Conservation (phyloP, 2,797 vertebrate species). For the Falco peregrinus region DNA sequence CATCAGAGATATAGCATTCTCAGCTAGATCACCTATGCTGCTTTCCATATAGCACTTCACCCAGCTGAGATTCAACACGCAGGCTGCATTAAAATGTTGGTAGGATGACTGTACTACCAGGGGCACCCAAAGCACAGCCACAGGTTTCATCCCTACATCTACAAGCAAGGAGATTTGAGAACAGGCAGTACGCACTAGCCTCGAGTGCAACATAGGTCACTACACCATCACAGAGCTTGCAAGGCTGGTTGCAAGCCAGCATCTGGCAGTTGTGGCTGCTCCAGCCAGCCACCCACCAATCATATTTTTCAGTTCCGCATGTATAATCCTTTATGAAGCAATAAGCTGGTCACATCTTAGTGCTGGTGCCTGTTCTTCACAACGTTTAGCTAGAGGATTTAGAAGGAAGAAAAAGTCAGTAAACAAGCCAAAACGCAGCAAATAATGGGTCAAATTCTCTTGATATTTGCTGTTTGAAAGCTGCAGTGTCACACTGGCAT, state of each 20-base stretch:
- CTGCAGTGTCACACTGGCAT: background rate
- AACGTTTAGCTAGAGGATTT: background rate
- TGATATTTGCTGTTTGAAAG: background rate
- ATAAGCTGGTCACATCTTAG: background rate
- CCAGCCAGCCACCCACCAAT: background rate
- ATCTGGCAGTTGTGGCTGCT: background rate
- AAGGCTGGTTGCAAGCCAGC: background rate
- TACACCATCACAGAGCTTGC: accelerated
- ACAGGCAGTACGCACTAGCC: background rate
- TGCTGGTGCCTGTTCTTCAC: background rate
- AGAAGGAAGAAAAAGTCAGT: background rate
- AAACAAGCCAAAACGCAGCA: background rate
- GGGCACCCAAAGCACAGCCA: background rate
- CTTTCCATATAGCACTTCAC: background rate
- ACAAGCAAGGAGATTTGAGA: background rate
- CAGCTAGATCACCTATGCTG: background rate
- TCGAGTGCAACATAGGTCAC: background rate
- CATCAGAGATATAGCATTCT: background rate
- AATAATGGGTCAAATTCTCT: background rate
- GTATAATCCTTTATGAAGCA: background rate
- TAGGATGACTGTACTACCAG: background rate
- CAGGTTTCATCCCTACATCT: background rate
- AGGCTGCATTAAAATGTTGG: background rate
- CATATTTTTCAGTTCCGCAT: background rate
- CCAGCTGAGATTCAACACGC: background rate